Evolutionary conservation across 2,888 invertebrate species (phyloP), one percentile per base, ranked within the genome.

Genomic region (Tetranychus piercei): DNA sequence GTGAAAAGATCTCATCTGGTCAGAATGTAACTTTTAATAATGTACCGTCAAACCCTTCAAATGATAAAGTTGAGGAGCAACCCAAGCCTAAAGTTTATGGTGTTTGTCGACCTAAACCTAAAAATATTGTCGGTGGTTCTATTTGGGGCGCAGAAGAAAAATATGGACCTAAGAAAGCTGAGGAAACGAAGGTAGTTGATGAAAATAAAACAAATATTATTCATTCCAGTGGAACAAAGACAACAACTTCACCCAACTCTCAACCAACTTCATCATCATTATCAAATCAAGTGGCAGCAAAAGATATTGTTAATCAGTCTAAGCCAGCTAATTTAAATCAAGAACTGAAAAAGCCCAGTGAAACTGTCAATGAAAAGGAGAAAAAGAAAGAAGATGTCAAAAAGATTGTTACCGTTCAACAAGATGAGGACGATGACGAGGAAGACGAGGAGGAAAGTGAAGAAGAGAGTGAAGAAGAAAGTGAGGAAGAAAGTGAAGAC

Each of bases 371-470:
- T 3, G 20, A 23, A 23, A 69, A 20, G 22, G 69, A 69, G 22
- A 22, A 20, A 23, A 22, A 69, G 11, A 69, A 69, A 22, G 22
- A 69, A 69, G 34, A 69, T 23, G 9, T 23, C 20, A 69, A 20
- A 22, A 69, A 20, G 22, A 23, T 23, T 1, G 8, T 9, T 8
- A 22, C n/a, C n/a, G 20, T 23, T 18, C 44, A 73, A 22, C 7
- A 44, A 18, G 34, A 23, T 6, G 34, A 23, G 6, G 64, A 55
- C 2, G 73, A 73, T 1, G 73, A 73, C 1, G 55, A 55, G 1
- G 73, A 73, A 34, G 75, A 66, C 1, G 75, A 44, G 45, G 70
- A 74, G 43, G 22, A 69, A 67, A 22, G 23, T 44, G 72, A 72
- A 67, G 75, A 73, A 44, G 73, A 9, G 1, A 18, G 15, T 55